Conservation (phyloP, 2,113 vertebrate species). For the Tachysurus vachellii region DNA sequence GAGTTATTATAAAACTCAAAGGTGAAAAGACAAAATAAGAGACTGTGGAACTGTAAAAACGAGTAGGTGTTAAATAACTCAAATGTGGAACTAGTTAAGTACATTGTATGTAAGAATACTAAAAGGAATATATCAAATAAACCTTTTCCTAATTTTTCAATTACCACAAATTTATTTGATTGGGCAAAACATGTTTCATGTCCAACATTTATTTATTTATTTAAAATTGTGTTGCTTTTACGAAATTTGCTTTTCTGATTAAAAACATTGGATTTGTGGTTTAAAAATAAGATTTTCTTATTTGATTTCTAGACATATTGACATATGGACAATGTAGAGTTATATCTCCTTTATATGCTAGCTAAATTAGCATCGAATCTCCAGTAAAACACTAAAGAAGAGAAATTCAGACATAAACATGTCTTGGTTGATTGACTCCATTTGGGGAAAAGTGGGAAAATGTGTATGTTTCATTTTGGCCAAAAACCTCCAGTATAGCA, state of each 20-base stretch:
- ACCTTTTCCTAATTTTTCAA: too few relatives aligned
- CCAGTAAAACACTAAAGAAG: not conserved
- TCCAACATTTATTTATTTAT: too few relatives aligned
- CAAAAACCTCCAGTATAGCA: not conserved
- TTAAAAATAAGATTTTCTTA: not conserved
- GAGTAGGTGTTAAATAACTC: not conserved
- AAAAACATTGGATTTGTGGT: not conserved
- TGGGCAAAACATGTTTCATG: too few relatives aligned
- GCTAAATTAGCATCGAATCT: not conserved
- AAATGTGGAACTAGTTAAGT: not conserved
- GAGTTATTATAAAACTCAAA: not conserved
- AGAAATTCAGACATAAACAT: not conserved
- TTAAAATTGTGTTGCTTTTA: not conserved
- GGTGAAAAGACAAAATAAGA: not conserved
- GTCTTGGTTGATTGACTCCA: not conserved
- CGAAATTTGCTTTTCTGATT: not conserved
- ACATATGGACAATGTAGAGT: not conserved
- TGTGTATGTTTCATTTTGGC: not conserved
- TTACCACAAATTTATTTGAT: too few relatives aligned
- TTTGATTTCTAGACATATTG: not conserved
- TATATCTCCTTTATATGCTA: not conserved
- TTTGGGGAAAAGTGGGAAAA: not conserved
- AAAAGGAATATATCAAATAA: not conserved
- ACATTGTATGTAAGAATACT: not conserved
- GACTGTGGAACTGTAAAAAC: not conserved